phyloP scores from a whole-genome alignment of 2,888 invertebrate genomes.

The Cantharis flavilabris region DNA sequence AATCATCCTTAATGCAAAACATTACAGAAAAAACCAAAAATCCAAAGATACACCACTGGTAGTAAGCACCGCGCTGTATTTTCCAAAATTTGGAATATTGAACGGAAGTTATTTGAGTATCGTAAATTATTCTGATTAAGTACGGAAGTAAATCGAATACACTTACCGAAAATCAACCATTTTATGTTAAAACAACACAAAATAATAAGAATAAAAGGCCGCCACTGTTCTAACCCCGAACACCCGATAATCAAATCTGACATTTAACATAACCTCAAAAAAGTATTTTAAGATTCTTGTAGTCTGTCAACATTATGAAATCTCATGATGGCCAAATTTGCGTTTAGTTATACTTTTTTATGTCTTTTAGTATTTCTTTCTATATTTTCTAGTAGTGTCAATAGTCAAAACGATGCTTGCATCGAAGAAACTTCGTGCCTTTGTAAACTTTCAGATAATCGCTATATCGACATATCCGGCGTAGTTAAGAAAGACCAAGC shows the following conservation, averaged over 20 bases:
- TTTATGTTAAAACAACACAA: background rate
- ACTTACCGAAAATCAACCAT: background rate
- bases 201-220: background rate
- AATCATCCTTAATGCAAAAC: too few species aligned
- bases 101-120: background rate
- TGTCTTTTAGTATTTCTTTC: conserved; percentile 13
- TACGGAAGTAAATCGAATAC: background rate
- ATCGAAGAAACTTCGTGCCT: conserved; percentile 41
- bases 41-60: background rate
- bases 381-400: conserved; percentile 1
- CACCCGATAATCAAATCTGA: conserved; percentile 6
- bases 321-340: conserved; percentile 24
- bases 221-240: background rate
- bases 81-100: background rate
- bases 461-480: conserved; percentile 43
- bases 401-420: conserved; percentile 20
- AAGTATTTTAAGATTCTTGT: background rate
- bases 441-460: conserved; percentile 47
- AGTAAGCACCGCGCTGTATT: background rate
- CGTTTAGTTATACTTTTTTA: conserved; percentile 12
- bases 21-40: background rate
- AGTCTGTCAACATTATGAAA: background rate
- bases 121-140: background rate
- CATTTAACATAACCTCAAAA: conserved; percentile 28
- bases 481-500: conserved; percentile 32